These are phyloP conservation scores for Drosophila orosa DNA, from an alignment of 1,140 invertebrate genomes.

Conservation along the genomic window DNA sequence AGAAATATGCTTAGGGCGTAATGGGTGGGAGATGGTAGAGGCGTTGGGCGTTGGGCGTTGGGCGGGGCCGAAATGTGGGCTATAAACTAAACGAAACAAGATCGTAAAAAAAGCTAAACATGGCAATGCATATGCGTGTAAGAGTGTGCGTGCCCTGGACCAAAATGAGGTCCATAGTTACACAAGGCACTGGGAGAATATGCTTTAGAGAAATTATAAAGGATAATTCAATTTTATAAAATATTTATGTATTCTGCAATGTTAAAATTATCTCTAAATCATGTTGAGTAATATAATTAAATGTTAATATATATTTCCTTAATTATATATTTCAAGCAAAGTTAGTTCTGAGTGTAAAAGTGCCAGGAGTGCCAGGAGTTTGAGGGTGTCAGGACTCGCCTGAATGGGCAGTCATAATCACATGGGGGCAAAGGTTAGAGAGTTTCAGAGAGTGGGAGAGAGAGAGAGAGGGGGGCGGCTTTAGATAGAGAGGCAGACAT, in stretches of 20 bases:
- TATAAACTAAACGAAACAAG: slow-evolving; percentile 73
- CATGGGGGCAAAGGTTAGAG: slow-evolving; percentile 4
- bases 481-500: slow-evolving; percentile 24
- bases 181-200: background rate
- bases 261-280: background rate
- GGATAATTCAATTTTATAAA: background rate
- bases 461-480: background rate
- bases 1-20: slow-evolving; percentile 59
- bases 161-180: slow-evolving; percentile 31
- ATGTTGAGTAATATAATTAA: background rate
- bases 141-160: slow-evolving; percentile 33
- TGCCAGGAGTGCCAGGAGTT: slow-evolving; percentile 2
- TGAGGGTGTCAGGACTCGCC: slow-evolving; percentile 22
- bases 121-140: slow-evolving; percentile 54
- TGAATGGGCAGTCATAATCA: slow-evolving; percentile 74
- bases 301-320: too few relatives aligned
- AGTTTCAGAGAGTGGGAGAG: background rate
- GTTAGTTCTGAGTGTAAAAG: background rate
- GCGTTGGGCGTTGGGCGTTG: slow-evolving; percentile 2
- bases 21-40: slow-evolving; percentile 7
- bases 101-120: slow-evolving; percentile 67
- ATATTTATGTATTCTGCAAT: background rate
- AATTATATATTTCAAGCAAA: background rate
- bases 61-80: slow-evolving; percentile 54
- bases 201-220: background rate